A percentile compares a stretch with the other conserved stretches of the same genome.
Evolutionary conservation across 2,797 vertebrate species (phyloP).

Genomic region (Pseudotriccus pelzelni): DNA sequence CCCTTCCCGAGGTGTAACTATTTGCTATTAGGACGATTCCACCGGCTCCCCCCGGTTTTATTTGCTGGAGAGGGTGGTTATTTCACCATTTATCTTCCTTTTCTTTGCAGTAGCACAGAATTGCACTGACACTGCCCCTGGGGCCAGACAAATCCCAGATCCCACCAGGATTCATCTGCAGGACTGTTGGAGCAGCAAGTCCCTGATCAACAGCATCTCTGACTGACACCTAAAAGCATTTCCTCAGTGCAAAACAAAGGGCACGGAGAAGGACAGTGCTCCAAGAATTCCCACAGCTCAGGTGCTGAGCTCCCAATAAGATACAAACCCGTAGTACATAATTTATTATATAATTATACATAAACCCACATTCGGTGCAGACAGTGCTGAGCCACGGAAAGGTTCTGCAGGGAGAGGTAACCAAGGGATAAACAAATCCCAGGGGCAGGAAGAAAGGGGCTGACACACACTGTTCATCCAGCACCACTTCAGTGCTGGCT

Average conservation of each 20-base stretch:
- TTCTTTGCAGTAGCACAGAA: neutral
- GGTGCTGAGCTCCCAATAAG: neutral
- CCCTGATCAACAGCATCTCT: neutral
- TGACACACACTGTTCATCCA: neutral
- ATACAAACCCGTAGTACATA: accelerated
- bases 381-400: accelerated
- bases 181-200: neutral
- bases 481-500: constrained; percentile 12
- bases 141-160: neutral
- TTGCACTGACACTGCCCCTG: accelerated
- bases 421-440: neutral
- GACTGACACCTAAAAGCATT: accelerated
- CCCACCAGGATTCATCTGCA: accelerated
- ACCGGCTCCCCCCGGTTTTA: neutral
- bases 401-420: neutral
- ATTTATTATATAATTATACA: neutral
- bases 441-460: neutral
- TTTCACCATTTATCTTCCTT: neutral
- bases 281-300: neutral
- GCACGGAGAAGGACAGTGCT: accelerated
- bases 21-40: neutral
- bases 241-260: neutral
- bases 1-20: neutral
- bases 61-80: neutral
- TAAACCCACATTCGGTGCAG: neutral